Base-by-base conservation (phyloP, 2,888 invertebrate genomes). In the Eucera pruinosa region DNA sequence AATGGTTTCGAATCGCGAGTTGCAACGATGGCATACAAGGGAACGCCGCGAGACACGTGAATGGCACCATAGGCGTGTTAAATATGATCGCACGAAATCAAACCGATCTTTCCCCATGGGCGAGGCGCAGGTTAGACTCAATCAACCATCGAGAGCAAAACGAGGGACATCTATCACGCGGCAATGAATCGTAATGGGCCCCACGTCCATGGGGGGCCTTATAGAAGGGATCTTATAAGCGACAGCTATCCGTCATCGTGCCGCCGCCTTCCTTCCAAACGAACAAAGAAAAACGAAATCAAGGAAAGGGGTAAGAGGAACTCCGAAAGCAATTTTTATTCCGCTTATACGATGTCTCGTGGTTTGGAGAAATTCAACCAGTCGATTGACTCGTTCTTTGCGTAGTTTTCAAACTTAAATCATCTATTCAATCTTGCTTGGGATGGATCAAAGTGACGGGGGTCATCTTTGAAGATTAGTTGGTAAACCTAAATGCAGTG, bases 241-340 rank as follows among this genome's bases (percentile, higher is more conserved):
- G 89, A 90, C 89, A 89, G 87, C 82, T 79, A 90, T 90, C 86
- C 86, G 86, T 90, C 89, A 90, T 88, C 87, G 83, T 61, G 67
- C 78, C 81, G 84, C 81, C 70, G 73, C 60, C 73, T 83, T 69
- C 55, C 18, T 58, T 66, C 72, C 66, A 62, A 52, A 71, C 41
- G 50, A 70, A 66, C 39, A 6, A 6, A 27, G 27, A 50, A 30
- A 61, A 52, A 60, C 41, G 58, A 64, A 47, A 45, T 36, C 18
- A 50, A 60, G 47, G 18, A 60, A 65, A 27, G 15, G 23, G 6
- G 25, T 13, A 25, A n/a, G 45, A 52, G 67, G 13, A 54, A 60
- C 30, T 20, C 6, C 25, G 18, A 41, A 48, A 27, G 66, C 60
- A 48, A 66, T 60, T 68, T 76, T 73, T 73, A 64, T 65, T 65